These are phyloP conservation scores for Anolis apletophallus DNA, from an alignment of 2,797 vertebrate species.

Conservation along the genomic window DNA sequence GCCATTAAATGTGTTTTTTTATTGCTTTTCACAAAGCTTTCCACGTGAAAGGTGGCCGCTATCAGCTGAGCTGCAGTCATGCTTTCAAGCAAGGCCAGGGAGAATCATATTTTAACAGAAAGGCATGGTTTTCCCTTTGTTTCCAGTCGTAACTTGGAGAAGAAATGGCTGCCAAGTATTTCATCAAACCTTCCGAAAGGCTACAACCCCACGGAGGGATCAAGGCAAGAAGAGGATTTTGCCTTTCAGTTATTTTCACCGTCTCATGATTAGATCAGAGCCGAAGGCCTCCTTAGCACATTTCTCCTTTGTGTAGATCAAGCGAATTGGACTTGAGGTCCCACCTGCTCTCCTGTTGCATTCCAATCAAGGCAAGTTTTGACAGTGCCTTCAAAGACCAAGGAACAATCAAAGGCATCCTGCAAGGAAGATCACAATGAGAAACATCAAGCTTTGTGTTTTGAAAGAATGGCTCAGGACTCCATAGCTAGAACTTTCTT, in stretches of 20 bases:
- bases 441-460: background rate
- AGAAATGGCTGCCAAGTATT: background rate
- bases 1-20: background rate
- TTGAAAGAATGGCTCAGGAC: background rate
- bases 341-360: background rate
- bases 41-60: too few relatives aligned
- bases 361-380: background rate
- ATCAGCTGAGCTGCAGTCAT: background rate
- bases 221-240: background rate
- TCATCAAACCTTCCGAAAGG: background rate
- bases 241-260: background rate
- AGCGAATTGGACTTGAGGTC: background rate
- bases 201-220: background rate
- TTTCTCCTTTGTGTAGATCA: background rate
- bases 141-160: background rate
- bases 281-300: background rate
- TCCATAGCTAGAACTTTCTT: background rate
- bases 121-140: too few relatives aligned
- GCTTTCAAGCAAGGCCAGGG: background rate
- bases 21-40: background rate
- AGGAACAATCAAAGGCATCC: background rate
- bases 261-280: background rate
- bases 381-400: background rate
- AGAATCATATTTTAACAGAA: background rate
- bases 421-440: background rate